Percentiles rank a stretch among this genome's conserved stretches.
phyloP scores from a whole-genome alignment of 1,140 invertebrate species.

The Himalopsyche phryganea region DNA sequence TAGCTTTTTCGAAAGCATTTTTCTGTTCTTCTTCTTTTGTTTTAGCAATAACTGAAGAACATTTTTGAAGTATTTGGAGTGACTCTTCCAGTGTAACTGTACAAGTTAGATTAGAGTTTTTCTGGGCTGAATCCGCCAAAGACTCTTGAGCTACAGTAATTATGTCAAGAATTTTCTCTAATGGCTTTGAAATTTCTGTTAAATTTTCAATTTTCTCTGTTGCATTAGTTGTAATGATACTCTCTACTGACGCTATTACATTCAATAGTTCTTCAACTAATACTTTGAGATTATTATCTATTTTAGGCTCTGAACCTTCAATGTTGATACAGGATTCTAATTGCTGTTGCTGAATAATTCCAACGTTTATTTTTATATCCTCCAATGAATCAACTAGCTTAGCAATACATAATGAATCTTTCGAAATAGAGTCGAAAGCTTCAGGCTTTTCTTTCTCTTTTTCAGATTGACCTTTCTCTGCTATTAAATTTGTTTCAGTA shows the following conservation, averaged over 20 bases:
- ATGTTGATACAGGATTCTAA: conserved; percentile 29
- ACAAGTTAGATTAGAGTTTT: conserved; percentile 25
- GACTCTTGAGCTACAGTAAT: conserved; percentile 40
- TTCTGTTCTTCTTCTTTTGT: conserved; percentile 19
- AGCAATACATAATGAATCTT: too few relatives aligned
- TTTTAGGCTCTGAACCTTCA: neutral
- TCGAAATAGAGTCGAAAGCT: too few relatives aligned
- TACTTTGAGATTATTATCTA: conserved; percentile 7
- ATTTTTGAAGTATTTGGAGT: conserved; percentile 32
- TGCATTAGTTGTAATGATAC: neutral
- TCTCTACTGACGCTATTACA: conserved; percentile 24
- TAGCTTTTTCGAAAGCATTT: too few relatives aligned
- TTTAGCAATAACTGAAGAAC: conserved; percentile 28
- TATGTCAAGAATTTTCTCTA: conserved; percentile 44
- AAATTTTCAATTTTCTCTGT: conserved; percentile 1
- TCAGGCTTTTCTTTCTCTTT: too few relatives aligned
- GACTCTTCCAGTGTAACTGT: conserved; percentile 28
- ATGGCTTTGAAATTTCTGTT: conserved; percentile 39
- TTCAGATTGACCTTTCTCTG: too few relatives aligned
- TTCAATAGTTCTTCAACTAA: conserved; percentile 19
- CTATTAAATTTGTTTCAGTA: too few relatives aligned
- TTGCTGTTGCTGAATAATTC: conserved; percentile 33
- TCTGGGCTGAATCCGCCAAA: conserved; percentile 18
- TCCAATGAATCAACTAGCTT: conserved; percentile 33
- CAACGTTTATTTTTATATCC: conserved; percentile 34